Percentiles rank a stretch among this genome's conserved stretches.
Evolutionary conservation across 2,888 invertebrate genomes (phyloP).

Genomic region (Drosophila kanekoi): DNA sequence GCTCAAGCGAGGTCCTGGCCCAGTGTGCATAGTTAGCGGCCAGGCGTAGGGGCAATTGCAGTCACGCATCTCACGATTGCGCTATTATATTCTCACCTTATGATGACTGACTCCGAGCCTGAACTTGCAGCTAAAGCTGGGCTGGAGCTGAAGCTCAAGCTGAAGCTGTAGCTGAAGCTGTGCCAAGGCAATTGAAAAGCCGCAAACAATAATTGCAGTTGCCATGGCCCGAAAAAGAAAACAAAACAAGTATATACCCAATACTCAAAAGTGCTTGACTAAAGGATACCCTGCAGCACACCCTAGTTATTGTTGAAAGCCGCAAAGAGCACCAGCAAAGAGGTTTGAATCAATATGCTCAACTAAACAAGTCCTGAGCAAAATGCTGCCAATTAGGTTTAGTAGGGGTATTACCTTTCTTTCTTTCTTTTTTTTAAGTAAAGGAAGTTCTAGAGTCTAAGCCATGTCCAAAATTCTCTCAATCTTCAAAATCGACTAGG

Average conservation of each 20-base stretch:
- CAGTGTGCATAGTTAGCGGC: constrained; percentile 56
- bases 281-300: constrained; percentile 26
- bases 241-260: neutral
- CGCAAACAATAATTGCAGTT: constrained; percentile 78
- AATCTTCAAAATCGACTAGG: neutral
- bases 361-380: no score
- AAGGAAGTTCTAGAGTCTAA: no score
- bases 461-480: neutral
- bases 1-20: neutral
- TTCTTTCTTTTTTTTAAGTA: no score
- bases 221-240: constrained; percentile 52
- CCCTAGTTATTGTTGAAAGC: neutral
- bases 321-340: neutral
- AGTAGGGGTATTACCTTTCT: no score
- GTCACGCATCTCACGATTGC: constrained; percentile 85
- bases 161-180: constrained; percentile 21
- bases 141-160: constrained; percentile 23
- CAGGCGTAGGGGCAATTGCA: constrained; percentile 80
- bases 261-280: neutral
- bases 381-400: no score
- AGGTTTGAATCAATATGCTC: no score
- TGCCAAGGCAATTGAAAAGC: constrained; percentile 74
- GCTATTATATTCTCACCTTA: constrained; percentile 84
- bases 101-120: constrained; percentile 69
- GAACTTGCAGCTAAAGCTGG: constrained; percentile 31